Conservation (phyloP, 2,888 invertebrate genomes). For the Andrena bucephala region DNA sequence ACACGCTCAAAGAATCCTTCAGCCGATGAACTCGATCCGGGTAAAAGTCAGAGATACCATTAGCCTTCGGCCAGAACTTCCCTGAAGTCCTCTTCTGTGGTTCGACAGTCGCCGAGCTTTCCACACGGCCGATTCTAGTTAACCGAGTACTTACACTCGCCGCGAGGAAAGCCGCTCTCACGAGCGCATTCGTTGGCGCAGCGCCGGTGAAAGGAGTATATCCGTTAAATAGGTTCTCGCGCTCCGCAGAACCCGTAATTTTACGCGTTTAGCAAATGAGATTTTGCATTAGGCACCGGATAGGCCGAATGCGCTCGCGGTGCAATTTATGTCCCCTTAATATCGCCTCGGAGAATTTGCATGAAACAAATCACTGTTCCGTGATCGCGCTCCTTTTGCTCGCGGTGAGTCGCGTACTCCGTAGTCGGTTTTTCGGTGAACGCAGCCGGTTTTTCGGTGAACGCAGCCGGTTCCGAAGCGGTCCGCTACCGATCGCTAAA, state of each 20-base stretch:
- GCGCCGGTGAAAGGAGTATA: neutral
- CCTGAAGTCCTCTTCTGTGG: neutral
- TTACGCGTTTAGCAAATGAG: constrained; percentile 3
- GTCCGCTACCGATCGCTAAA: constrained; percentile 72
- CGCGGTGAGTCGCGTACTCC: neutral
- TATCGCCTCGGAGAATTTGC: constrained; percentile 20
- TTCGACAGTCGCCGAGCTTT: neutral
- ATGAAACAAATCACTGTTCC: constrained; percentile 24
- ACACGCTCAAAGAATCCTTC: neutral
- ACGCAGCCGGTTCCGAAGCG: constrained; percentile 32
- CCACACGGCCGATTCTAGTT: no score
- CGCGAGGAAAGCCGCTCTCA: neutral
- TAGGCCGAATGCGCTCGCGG: neutral
- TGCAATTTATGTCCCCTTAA: constrained; percentile 3
- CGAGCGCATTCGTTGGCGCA: neutral
- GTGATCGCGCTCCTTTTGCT: constrained; percentile 7
- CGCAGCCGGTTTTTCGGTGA: constrained; percentile 30
- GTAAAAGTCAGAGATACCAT: neutral
- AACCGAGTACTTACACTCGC: neutral
- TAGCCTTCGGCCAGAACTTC: neutral
- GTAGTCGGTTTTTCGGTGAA: constrained; percentile 17
- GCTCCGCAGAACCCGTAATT: constrained; percentile 2
- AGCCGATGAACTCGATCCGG: neutral
- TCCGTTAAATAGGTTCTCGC: constrained; percentile 6
- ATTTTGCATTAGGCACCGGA: constrained; percentile 1